These are phyloP conservation scores for Macaca mulatta DNA, from an alignment of 2,113 vertebrate species.

Conservation along the genomic window DNA sequence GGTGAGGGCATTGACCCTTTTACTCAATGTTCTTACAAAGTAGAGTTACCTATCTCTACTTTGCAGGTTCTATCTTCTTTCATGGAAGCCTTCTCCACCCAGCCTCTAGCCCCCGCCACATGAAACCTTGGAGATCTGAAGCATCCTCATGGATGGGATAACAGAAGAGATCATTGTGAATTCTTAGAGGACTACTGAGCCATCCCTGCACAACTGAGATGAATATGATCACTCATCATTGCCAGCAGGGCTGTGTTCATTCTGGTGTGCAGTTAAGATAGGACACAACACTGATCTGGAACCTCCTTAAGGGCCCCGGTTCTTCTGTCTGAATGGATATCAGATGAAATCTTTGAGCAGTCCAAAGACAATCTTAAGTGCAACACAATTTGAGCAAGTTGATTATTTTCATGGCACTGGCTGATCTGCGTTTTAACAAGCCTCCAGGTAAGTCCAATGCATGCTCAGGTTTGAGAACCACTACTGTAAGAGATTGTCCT, in stretches of 20 bases:
- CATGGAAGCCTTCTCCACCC: neutral
- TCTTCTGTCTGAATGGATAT: too few species aligned
- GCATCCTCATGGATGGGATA: neutral
- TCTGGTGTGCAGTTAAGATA: neutral
- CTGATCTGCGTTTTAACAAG: neutral
- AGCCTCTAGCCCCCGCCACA: neutral
- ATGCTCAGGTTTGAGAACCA: neutral
- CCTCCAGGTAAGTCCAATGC: neutral
- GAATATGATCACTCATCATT: neutral
- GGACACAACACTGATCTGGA: neutral
- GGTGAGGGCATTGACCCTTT: neutral
- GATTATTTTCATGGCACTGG: neutral
- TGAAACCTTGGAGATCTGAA: neutral
- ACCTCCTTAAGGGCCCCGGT: too few species aligned
- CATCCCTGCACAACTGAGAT: neutral
- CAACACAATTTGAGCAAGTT: neutral
- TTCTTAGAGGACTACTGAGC: neutral
- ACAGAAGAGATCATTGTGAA: neutral
- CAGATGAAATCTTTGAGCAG: neutral
- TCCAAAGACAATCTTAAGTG: neutral
- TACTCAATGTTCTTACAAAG: neutral
- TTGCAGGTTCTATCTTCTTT: neutral
- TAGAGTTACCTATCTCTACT: neutral
- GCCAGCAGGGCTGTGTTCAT: neutral
- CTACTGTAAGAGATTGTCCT: neutral